phyloP scores from a whole-genome alignment of 2,888 invertebrate species.

The Neoascia interrupta region DNA sequence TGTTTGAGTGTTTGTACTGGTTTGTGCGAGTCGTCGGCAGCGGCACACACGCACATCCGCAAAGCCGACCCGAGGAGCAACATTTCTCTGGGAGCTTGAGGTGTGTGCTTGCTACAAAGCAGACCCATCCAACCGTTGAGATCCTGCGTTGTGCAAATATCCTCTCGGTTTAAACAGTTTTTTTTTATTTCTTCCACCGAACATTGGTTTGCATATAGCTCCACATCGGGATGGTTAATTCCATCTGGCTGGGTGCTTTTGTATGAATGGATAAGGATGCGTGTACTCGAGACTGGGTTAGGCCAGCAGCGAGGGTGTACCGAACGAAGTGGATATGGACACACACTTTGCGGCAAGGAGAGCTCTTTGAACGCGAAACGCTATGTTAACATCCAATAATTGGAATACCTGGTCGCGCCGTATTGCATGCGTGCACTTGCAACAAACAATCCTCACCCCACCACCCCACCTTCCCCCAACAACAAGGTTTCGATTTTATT shows the following conservation, averaged over 20 bases:
- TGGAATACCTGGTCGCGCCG: slow-evolving; percentile 64
- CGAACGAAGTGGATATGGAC: slow-evolving; percentile 38
- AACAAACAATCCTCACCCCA: not conserved
- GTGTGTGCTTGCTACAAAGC: slow-evolving; percentile 56
- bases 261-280: slow-evolving; percentile 51
- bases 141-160: slow-evolving; percentile 69
- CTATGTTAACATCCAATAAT: slow-evolving; percentile 69
- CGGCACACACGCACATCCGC: slow-evolving; percentile 18
- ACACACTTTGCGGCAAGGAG: slow-evolving; percentile 58
- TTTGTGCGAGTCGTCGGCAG: slow-evolving; percentile 37
- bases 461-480: not conserved
- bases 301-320: slow-evolving; percentile 19
- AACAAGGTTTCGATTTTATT: slow-evolving; percentile 53
- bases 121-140: slow-evolving; percentile 55
- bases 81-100: slow-evolving; percentile 49
- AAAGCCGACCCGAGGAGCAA: slow-evolving; percentile 1
- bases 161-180: slow-evolving; percentile 20
- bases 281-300: slow-evolving; percentile 13
- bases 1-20: slow-evolving; percentile 65
- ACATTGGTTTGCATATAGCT: slow-evolving; percentile 30
- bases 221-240: slow-evolving; percentile 55
- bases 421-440: slow-evolving; percentile 33
- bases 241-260: slow-evolving; percentile 53
- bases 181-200: slow-evolving; percentile 8
- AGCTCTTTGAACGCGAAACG: slow-evolving; percentile 67